Conservation (phyloP, 2,888 invertebrate species). For the Ptilodon capucinus region DNA sequence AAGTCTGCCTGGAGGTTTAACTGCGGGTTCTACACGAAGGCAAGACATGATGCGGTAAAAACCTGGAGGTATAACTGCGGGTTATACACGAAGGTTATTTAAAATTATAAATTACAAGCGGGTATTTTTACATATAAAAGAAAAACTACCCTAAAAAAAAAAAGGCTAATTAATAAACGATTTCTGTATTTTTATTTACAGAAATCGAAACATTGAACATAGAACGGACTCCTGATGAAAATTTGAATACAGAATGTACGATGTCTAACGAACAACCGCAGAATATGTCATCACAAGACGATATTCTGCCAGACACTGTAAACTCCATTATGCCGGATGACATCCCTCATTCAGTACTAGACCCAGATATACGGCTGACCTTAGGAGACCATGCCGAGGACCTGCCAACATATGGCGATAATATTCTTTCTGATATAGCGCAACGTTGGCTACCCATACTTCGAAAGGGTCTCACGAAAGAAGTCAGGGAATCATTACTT, state of each 20-base stretch:
- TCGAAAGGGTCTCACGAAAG: neutral
- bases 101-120: no score
- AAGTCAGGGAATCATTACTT: neutral
- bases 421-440: neutral
- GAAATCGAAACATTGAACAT: no score
- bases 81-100: neutral
- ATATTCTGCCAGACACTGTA: neutral
- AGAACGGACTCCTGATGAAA: neutral
- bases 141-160: no score
- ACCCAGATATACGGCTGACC: neutral
- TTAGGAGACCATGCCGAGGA: neutral
- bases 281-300: no score
- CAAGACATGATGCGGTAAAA: neutral
- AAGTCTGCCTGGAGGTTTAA: neutral
- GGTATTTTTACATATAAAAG: no score
- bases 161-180: no score
- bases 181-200: no score
- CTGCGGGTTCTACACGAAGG: neutral
- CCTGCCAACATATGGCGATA: neutral
- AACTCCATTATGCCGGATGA: neutral
- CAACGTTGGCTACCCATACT: conserved; percentile 3
- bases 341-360: neutral
- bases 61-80: neutral
- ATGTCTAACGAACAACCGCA: neutral
- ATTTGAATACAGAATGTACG: neutral